Percentiles rank a stretch among this genome's conserved stretches.
phyloP scores from a whole-genome alignment of 2,113 vertebrate species.

The Verasper variegatus region DNA sequence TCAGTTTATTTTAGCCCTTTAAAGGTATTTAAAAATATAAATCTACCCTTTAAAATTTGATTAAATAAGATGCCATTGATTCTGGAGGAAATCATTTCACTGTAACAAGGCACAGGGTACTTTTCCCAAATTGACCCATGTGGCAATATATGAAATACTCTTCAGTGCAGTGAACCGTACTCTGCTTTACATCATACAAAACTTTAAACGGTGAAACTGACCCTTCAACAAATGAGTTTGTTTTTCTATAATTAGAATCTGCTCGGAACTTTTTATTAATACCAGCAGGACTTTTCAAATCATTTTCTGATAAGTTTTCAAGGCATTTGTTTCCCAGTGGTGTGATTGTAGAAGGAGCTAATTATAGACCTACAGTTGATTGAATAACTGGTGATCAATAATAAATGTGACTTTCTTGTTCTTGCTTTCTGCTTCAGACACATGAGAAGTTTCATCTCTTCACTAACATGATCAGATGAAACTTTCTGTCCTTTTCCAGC shows the following conservation, averaged over 20 bases:
- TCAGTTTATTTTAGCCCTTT: too few relatives aligned
- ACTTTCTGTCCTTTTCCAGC: neutral
- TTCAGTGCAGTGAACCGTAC: too few relatives aligned
- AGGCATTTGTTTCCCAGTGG: too few relatives aligned
- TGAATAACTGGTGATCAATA: too few relatives aligned
- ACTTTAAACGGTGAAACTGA: too few relatives aligned
- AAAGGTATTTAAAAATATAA: neutral
- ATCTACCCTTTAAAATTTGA: neutral
- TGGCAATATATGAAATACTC: neutral
- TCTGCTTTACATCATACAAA: neutral
- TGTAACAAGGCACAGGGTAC: neutral
- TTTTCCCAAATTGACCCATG: neutral
- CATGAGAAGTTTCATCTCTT: neutral
- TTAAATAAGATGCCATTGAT: neutral
- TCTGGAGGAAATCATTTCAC: neutral
- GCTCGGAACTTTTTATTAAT: too few relatives aligned
- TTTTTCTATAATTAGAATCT: too few relatives aligned
- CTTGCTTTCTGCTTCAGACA: neutral
- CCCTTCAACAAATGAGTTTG: neutral
- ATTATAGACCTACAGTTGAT: too few relatives aligned
- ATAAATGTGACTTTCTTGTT: too few relatives aligned
- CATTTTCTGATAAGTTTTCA: neutral
- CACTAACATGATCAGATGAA: neutral
- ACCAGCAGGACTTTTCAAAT: too few relatives aligned
- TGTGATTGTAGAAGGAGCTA: too few relatives aligned